phyloP scores from a whole-genome alignment of 2,797 vertebrate genomes.

The Arrhamphus sclerolepis region DNA sequence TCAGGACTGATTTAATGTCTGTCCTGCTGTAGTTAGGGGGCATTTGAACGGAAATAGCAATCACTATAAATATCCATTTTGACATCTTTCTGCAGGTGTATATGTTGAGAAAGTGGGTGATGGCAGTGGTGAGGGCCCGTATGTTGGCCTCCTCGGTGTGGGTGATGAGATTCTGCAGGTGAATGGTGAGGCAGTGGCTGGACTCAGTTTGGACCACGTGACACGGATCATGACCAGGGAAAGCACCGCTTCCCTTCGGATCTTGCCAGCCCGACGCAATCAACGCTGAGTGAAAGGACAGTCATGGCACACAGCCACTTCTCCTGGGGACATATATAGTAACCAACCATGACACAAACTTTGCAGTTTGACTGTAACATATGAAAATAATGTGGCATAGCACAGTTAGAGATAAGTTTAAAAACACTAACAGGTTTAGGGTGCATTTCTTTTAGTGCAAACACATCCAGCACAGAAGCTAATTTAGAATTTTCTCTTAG shows the following conservation, averaged over 20 bases:
- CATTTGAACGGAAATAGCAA: neutral
- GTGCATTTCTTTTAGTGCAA: slow-evolving; percentile 11
- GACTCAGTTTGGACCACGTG: slow-evolving; percentile 86
- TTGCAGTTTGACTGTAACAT: slow-evolving; percentile 16
- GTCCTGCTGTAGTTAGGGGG: neutral
- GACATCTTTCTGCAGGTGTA: slow-evolving; percentile 79
- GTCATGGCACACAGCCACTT: slow-evolving; percentile 12
- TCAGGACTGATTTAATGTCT: neutral
- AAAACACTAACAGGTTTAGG: slow-evolving; percentile 6
- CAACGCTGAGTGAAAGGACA: slow-evolving; percentile 74
- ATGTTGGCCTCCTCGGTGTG: slow-evolving; percentile 86
- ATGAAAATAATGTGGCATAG: slow-evolving; percentile 11
- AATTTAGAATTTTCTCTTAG: too few species aligned
- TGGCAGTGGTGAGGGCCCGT: slow-evolving; percentile 84
- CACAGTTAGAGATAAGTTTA: slow-evolving; percentile 8
- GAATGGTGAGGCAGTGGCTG: slow-evolving; percentile 87
- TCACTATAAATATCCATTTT: neutral
- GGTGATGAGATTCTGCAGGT: slow-evolving; percentile 96
- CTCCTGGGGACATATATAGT: slow-evolving; percentile 18
- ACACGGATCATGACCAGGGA: slow-evolving; percentile 83
- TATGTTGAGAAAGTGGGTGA: slow-evolving; percentile 93
- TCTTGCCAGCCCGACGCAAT: slow-evolving; percentile 84
- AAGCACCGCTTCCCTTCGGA: slow-evolving; percentile 84
- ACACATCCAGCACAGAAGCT: neutral
- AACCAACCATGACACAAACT: slow-evolving; percentile 5